Evolutionary conservation across 2,113 vertebrate genomes (phyloP), one percentile per base, ranked within the genome.

Genomic region (Pseudorectes ferrugineus): DNA sequence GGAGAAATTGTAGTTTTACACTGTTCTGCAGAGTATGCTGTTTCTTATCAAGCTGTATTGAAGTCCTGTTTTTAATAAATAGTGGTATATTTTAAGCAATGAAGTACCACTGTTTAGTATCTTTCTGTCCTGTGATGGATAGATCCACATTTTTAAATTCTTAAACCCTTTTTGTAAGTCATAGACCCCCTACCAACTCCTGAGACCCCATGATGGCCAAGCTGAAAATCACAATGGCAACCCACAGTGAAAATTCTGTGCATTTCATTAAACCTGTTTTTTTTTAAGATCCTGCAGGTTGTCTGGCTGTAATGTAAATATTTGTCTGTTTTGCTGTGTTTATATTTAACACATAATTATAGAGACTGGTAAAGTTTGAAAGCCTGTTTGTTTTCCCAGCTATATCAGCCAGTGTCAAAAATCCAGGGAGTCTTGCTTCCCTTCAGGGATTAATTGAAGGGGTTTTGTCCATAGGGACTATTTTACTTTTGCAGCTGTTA

Each of bases 11-110:
- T 85, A 88, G 71, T 92, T 96, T 93, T 94, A 35, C 85, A 51
- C 85, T 48, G 51, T 74, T 95, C 88, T 92, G 68, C 55, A 49
- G 81, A 90, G 75, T 55, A 85, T 94, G 90, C 93, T 96, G 92
- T 82, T 95, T 96, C 77, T 95, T 91, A 92, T 90, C 92, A 84
- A 74, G 42, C 81, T 70, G 59, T 54, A 96, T 95, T 88, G 40
- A 85, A 89, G 94, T 77, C 51, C 63, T 80, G 38, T 77, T 94
- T 91, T 89, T 93, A 94, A 83, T 95, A 88, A 96, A 94, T 85
- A 94, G 59, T 90, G 72, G 75, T 67, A 14, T 83, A 77, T 91
- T 95, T 97, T 83, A 92, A 92, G 85, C 72, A 55, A 2, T 12
- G 6, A 46, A 74, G 78, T 58, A 73, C 62, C 54, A 63, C 85